Conservation (phyloP, 2,797 vertebrate species). For the Eurystomus glaucurus region DNA sequence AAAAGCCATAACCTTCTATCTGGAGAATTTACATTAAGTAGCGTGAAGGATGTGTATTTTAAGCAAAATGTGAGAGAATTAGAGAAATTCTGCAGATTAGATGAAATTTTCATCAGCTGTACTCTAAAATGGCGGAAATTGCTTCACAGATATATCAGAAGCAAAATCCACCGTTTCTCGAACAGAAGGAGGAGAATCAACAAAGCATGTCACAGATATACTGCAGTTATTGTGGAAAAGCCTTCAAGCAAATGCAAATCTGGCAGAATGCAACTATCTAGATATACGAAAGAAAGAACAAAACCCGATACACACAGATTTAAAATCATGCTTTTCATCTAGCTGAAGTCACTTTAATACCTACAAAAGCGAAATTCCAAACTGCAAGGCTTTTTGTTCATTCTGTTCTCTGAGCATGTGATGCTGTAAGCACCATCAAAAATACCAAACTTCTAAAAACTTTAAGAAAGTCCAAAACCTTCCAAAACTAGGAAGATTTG, state of each 20-base stretch:
- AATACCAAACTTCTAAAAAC: neutral
- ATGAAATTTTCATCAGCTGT: neutral
- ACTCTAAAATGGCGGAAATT: neutral
- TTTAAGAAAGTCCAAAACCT: neutral
- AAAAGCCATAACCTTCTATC: conserved; percentile 33
- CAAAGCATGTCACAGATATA: neutral
- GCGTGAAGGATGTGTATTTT: neutral
- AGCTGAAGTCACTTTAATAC: neutral
- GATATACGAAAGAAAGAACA: neutral
- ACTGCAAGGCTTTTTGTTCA: neutral
- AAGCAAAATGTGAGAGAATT: neutral
- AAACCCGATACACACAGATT: neutral
- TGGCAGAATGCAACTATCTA: neutral
- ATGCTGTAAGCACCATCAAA: neutral
- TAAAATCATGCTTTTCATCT: neutral
- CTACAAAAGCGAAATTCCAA: neutral
- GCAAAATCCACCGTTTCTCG: neutral
- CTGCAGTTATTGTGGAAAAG: neutral
- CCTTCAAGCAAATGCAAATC: neutral
- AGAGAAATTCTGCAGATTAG: neutral
- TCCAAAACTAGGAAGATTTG: neutral
- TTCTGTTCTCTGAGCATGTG: neutral
- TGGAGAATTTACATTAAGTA: conserved; percentile 12
- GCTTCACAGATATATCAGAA: neutral
- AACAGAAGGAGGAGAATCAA: neutral